Evolutionary conservation across 35 echinoderm and acorn worm species (phyloP).

Genomic region (Heliocidaris tuberculata): DNA sequence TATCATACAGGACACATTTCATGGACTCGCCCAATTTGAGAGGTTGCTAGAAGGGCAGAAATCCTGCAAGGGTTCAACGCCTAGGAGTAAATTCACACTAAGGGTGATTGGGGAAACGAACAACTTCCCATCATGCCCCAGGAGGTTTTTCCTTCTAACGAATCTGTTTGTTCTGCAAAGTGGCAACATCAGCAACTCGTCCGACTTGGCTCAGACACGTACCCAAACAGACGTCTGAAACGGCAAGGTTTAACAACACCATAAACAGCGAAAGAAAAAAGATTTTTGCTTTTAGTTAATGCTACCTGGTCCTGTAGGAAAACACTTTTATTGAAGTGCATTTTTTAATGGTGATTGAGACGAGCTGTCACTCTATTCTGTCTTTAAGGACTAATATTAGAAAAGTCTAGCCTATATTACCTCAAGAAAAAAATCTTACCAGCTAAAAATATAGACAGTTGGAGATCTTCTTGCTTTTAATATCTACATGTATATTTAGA

Average conservation of each 20-base stretch:
- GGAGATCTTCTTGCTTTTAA: too few relatives aligned
- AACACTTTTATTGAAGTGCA: not conserved
- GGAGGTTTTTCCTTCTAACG: constrained; percentile 9
- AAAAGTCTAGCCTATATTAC: not conserved
- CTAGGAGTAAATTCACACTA: not conserved
- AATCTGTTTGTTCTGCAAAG: constrained; percentile 12
- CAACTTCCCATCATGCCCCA: constrained; percentile 14
- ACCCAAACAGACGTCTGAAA: not conserved
- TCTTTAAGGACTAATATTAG: not conserved
- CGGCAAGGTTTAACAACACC: not conserved
- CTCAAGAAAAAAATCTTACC: not conserved
- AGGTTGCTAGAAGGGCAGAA: not conserved
- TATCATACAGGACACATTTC: too few relatives aligned
- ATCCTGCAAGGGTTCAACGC: not conserved
- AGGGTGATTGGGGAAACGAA: not conserved
- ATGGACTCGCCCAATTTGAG: too few relatives aligned
- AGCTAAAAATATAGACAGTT: not conserved
- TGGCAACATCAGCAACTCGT: constrained; percentile 1
- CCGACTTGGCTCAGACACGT: not conserved
- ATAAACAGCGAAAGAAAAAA: not conserved
- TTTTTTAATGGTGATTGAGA: not conserved
- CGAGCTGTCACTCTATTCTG: not conserved
- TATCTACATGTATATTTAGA: too few relatives aligned
- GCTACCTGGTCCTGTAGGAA: not conserved
- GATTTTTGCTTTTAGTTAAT: not conserved